Conservation (phyloP, 2,888 invertebrate species). For the Heliconius erato region DNA sequence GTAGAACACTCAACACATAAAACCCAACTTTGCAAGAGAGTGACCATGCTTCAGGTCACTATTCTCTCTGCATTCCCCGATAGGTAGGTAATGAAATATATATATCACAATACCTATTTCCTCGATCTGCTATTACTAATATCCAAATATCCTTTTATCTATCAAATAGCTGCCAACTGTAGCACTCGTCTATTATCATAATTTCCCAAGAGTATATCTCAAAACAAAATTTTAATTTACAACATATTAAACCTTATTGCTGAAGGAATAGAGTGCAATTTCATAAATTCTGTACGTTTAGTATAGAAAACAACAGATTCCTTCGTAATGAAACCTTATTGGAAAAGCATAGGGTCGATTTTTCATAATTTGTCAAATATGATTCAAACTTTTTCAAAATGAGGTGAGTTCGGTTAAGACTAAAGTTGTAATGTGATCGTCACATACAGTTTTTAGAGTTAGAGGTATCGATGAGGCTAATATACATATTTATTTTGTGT, state of each 20-base stretch:
- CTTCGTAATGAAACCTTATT: conserved; percentile 27
- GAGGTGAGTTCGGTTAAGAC: conserved; percentile 52
- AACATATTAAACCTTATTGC: neutral
- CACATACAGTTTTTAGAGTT: conserved; percentile 51
- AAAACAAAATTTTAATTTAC: conserved; percentile 39
- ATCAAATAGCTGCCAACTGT: conserved; percentile 60
- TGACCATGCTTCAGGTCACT: neutral
- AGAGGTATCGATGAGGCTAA: conserved; percentile 45
- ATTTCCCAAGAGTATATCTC: conserved; percentile 58
- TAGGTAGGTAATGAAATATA: neutral
- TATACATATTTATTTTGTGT: conserved; percentile 4
- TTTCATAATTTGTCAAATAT: conserved; percentile 3
- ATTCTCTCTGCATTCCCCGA: neutral
- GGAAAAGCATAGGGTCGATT: neutral
- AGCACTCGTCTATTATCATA: conserved; percentile 58
- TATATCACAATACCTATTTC: conserved; percentile 33
- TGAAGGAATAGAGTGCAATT: conserved; percentile 27
- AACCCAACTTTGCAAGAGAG: neutral
- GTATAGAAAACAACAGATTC: conserved; percentile 5
- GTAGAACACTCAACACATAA: neutral
- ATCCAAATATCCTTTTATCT: conserved; percentile 59
- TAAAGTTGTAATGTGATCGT: conserved; percentile 57
- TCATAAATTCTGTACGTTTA: neutral
- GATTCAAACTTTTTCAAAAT: conserved; percentile 37
- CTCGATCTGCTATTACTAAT: conserved; percentile 57